These are phyloP conservation scores for Drosophila trapezifrons DNA, from an alignment of 1,140 invertebrate species.

Conservation along the genomic window DNA sequence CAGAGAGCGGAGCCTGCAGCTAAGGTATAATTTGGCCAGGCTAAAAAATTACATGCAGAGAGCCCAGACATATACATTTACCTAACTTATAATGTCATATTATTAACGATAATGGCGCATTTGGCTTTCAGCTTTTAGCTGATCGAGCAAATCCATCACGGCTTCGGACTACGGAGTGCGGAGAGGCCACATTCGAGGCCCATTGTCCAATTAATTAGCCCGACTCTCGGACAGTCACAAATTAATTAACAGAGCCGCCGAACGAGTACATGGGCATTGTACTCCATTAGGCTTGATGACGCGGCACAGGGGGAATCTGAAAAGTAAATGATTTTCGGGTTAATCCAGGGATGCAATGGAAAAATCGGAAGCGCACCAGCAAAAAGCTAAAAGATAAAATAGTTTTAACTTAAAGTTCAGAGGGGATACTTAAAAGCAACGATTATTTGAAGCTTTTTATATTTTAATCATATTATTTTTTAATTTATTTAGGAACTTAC, in stretches of 20 bases:
- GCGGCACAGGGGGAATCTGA: slow-evolving; percentile 1
- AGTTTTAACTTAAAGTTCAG: no score
- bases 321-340: slow-evolving; percentile 14
- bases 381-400: no score
- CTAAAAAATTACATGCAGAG: slow-evolving; percentile 35
- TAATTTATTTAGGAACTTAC: no score
- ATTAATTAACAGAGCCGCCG: slow-evolving; percentile 64
- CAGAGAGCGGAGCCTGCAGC: slow-evolving; percentile 23
- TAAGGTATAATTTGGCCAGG: slow-evolving; percentile 60
- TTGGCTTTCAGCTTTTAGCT: slow-evolving; percentile 61
- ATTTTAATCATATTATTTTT: no score
- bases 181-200: slow-evolving; percentile 35
- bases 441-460: no score
- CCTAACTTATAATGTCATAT: slow-evolving; percentile 75
- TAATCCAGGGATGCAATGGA: slow-evolving; percentile 12
- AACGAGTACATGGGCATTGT: slow-evolving; percentile 40
- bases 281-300: slow-evolving; percentile 64
- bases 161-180: not conserved
- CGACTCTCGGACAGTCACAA: slow-evolving; percentile 61
- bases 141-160: slow-evolving; percentile 51
- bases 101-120: slow-evolving; percentile 74
- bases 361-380: not conserved
- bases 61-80: slow-evolving; percentile 67
- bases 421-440: no score
- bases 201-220: slow-evolving; percentile 77